Percentiles rank a stretch among this genome's conserved stretches.
Evolutionary conservation across 2,888 invertebrate genomes (phyloP).

Genomic region (Malthinus seriepunctatus): DNA sequence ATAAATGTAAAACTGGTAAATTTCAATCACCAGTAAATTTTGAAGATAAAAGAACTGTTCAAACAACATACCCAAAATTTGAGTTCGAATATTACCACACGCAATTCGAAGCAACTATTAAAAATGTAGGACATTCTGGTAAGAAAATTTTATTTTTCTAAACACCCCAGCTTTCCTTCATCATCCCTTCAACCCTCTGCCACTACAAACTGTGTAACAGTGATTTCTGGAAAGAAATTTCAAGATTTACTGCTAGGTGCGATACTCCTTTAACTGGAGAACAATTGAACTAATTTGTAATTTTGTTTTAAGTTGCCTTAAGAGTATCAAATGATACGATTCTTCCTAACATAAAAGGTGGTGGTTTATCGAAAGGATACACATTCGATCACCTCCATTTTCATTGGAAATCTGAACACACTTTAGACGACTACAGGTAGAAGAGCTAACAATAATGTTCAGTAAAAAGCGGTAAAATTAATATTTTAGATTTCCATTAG

Average conservation of each 20-base stretch:
- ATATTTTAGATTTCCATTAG: constrained; percentile 60
- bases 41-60: constrained; percentile 57
- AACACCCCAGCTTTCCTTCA: too few relatives aligned
- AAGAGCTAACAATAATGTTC: not conserved
- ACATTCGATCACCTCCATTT: constrained; percentile 77
- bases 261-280: too few relatives aligned
- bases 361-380: constrained; percentile 62
- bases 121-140: constrained; percentile 75
- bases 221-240: too few relatives aligned
- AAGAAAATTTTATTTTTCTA: constrained; percentile 34
- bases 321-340: constrained; percentile 38
- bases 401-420: constrained; percentile 86
- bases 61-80: constrained; percentile 57
- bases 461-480: not conserved
- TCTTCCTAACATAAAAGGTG: constrained; percentile 56
- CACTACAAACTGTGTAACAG: too few relatives aligned
- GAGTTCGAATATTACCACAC: constrained; percentile 62
- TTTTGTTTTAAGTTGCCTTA: constrained; percentile 45
- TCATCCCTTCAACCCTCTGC: too few relatives aligned
- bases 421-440: constrained; percentile 62
- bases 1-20: constrained; percentile 63
- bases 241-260: too few relatives aligned
- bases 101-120: constrained; percentile 57
- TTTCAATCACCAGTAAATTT: constrained; percentile 81
- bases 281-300: too few relatives aligned